Conservation (phyloP, 1,140 invertebrate species). For the Zophobas morio region DNA sequence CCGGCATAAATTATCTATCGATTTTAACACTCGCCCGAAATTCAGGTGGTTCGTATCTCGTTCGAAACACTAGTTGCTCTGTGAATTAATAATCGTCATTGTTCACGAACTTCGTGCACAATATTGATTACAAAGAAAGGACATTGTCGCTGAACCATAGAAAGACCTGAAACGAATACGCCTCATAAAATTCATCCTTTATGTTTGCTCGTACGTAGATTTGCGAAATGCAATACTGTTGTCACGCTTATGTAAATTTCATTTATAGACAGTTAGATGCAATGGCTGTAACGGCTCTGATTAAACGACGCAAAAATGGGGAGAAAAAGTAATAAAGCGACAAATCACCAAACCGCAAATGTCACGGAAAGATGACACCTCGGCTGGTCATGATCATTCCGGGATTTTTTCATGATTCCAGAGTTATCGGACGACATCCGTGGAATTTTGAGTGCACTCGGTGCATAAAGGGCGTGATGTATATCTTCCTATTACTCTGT, state of each 20-base stretch:
- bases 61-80: slow-evolving; percentile 16
- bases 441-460: slow-evolving; percentile 1
- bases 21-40: slow-evolving; percentile 20
- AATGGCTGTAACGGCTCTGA: slow-evolving; percentile 40
- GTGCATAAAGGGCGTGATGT: slow-evolving; percentile 17
- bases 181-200: slow-evolving; percentile 39
- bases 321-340: slow-evolving; percentile 5
- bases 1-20: slow-evolving; percentile 37
- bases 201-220: slow-evolving; percentile 36
- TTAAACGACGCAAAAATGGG: slow-evolving; percentile 27
- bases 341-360: slow-evolving; percentile 8
- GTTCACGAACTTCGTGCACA: slow-evolving; percentile 36
- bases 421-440: slow-evolving; percentile 19
- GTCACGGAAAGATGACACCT: too few species aligned
- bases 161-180: slow-evolving; percentile 34
- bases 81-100: slow-evolving; percentile 26
- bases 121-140: slow-evolving; percentile 43
- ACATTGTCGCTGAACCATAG: slow-evolving; percentile 32
- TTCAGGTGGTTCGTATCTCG: neutral
- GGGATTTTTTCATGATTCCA: too few species aligned
- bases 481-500: neutral
- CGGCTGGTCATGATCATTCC: too few species aligned
- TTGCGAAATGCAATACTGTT: slow-evolving; percentile 40
- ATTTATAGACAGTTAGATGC: slow-evolving; percentile 38
- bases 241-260: slow-evolving; percentile 38